A percentile compares a stretch with the other conserved stretches of the same genome.
Conservation (phyloP, 2,888 invertebrate genomes). For the Aleiodes leptofemur region DNA sequence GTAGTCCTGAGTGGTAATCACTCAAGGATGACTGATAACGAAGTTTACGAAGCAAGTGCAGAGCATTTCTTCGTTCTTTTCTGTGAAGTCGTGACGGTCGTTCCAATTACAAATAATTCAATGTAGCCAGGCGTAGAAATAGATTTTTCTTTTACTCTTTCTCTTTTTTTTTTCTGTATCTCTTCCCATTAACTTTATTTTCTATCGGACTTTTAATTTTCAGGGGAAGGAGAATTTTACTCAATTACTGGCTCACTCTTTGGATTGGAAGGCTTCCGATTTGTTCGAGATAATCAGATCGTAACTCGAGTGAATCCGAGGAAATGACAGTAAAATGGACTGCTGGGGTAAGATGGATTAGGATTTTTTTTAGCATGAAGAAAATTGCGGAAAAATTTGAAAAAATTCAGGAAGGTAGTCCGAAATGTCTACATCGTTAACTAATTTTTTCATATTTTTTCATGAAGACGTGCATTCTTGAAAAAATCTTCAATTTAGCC, state of each 20-base stretch:
- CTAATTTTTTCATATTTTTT: too few species aligned
- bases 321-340: too few species aligned
- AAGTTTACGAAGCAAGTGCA: conserved; percentile 9
- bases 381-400: too few species aligned
- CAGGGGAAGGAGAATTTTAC: conserved; percentile 22
- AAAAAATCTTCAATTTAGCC: too few species aligned
- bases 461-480: too few species aligned
- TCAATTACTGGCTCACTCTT: conserved; percentile 16
- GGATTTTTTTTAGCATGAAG: too few species aligned
- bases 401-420: too few species aligned
- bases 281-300: conserved; percentile 26
- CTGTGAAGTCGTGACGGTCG: neutral
- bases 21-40: conserved; percentile 35
- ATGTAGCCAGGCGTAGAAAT: conserved; percentile 19
- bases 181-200: conserved; percentile 10
- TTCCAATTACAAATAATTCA: conserved; percentile 43
- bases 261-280: conserved; percentile 27
- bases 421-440: too few species aligned
- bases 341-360: too few species aligned
- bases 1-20: neutral
- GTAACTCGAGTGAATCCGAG: neutral
- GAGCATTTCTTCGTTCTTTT: neutral
- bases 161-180: conserved; percentile 10
- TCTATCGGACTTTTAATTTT: conserved; percentile 15
- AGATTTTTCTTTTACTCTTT: neutral